Percentiles rank a stretch among this genome's conserved stretches.
Conservation (phyloP, 2,797 vertebrate genomes). For the Rhincodon typus region DNA sequence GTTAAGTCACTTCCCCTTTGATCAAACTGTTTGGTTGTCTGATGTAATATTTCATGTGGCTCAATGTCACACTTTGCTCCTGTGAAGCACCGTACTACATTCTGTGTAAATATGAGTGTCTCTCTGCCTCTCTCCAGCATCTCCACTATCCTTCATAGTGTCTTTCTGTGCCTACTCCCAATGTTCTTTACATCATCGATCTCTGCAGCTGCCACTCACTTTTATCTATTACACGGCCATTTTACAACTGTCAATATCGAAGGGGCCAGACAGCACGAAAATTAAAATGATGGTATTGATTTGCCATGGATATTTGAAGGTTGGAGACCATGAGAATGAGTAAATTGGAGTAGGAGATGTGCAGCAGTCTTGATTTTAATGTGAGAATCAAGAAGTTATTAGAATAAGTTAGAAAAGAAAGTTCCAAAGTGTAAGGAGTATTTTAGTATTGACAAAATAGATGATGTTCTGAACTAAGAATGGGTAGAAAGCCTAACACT, state of each 20-base stretch:
- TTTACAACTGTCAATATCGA: neutral
- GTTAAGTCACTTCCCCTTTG: too few relatives aligned
- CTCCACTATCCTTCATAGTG: neutral
- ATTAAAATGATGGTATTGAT: neutral
- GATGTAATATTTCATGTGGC: too few relatives aligned
- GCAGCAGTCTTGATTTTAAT: neutral
- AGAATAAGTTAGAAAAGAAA: neutral
- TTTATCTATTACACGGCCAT: neutral
- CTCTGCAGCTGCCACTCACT: neutral
- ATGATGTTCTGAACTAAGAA: neutral
- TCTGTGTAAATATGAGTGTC: neutral
- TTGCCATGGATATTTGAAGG: neutral
- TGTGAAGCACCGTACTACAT: too few relatives aligned
- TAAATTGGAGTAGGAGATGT: neutral
- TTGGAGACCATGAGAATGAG: neutral
- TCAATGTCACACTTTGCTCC: too few relatives aligned
- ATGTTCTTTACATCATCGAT: neutral
- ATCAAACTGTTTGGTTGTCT: too few relatives aligned
- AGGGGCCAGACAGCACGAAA: neutral
- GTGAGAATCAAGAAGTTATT: neutral
- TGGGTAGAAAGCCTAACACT: neutral
- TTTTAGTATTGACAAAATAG: neutral
- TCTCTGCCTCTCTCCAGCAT: neutral
- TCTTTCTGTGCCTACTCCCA: neutral
- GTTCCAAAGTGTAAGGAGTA: neutral